These are phyloP conservation scores for Patella depressa DNA, from an alignment of 2,888 invertebrate species.

Conservation along the genomic window DNA sequence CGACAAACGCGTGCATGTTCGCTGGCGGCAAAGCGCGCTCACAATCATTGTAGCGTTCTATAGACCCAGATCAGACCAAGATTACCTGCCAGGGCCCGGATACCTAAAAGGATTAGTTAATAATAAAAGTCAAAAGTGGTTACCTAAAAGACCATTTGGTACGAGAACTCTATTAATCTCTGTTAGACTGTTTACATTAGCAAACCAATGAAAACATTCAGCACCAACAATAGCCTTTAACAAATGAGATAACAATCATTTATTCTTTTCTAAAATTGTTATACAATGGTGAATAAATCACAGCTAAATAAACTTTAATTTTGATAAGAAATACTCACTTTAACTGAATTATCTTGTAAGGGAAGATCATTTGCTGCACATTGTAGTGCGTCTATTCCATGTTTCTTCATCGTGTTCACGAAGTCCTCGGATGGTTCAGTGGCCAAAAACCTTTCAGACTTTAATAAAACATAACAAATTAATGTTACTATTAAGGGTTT, in stretches of 20 bases:
- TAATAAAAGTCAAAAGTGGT: not conserved
- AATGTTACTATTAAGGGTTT: too few relatives aligned
- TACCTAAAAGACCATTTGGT: constrained; percentile 39
- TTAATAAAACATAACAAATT: not conserved
- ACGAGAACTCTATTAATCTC: constrained; percentile 50
- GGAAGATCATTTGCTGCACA: constrained; percentile 44
- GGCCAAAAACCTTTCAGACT: constrained; percentile 39
- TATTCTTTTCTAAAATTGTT: too few relatives aligned
- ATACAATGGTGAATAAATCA: too few relatives aligned
- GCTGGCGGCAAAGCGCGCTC: too few relatives aligned
- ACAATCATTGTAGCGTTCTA: too few relatives aligned
- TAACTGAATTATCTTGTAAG: constrained; percentile 40
- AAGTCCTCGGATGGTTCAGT: constrained; percentile 53
- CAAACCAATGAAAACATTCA: constrained; percentile 58
- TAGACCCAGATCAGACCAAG: too few relatives aligned
- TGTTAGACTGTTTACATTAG: constrained; percentile 37
- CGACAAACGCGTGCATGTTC: too few relatives aligned
- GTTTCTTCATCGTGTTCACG: constrained; percentile 34
- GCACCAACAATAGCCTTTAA: constrained; percentile 47
- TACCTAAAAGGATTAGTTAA: too few relatives aligned
- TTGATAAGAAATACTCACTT: not conserved
- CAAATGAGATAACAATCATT: not conserved
- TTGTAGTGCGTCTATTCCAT: constrained; percentile 34
- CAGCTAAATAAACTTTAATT: too few relatives aligned
- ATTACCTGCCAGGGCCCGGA: too few relatives aligned